Conservation (phyloP, 2,888 invertebrate species). For the Branchipolynoe longqiensis region DNA sequence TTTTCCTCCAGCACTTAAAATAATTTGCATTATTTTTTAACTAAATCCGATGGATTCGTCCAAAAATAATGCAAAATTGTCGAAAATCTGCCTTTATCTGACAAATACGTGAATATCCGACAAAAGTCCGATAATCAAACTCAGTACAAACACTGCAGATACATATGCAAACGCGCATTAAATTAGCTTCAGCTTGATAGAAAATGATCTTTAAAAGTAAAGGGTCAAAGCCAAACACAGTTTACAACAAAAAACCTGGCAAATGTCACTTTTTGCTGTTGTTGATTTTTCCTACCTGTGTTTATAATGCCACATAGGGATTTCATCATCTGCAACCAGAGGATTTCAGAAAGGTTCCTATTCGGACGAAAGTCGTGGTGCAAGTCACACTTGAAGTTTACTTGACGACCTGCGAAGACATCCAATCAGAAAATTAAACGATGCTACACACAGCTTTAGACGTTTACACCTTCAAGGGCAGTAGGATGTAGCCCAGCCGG, state of each 20-base stretch:
- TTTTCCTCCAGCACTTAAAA: no score
- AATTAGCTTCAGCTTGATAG: not conserved
- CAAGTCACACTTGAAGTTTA: constrained; percentile 17
- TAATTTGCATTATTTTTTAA: no score
- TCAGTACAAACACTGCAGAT: no score
- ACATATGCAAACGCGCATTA: not conserved
- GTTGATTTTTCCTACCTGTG: not conserved
- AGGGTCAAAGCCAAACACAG: not conserved
- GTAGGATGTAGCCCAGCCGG: no score
- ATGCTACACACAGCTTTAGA: not conserved
- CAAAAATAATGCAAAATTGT: no score
- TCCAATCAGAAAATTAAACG: not conserved
- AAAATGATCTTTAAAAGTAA: not conserved
- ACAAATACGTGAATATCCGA: no score
- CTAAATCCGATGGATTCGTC: no score
- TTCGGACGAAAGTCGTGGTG: constrained; percentile 9
- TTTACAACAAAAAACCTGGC: not conserved
- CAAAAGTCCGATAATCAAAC: no score
- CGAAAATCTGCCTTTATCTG: no score
- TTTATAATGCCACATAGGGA: constrained; percentile 8
- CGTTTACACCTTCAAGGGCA: not conserved
- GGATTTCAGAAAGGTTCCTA: not conserved
- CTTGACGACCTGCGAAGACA: not conserved
- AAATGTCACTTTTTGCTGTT: not conserved
- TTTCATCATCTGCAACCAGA: not conserved